phyloP scores from a whole-genome alignment of 2,888 invertebrate genomes.

The Hirtodrosophila duncani region DNA sequence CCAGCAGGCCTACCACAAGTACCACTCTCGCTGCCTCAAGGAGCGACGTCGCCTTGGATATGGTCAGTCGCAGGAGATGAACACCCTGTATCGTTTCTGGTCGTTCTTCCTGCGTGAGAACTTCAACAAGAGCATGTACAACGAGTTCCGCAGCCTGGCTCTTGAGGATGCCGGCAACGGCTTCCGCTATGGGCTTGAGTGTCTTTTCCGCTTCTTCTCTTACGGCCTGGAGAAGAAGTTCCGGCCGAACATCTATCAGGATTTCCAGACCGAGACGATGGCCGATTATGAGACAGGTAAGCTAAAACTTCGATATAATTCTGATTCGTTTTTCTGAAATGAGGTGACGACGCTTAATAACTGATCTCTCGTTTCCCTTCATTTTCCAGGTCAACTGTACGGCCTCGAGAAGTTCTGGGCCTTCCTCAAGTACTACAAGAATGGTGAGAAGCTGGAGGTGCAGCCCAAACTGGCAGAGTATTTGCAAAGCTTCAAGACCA shows the following conservation, averaged over 20 bases:
- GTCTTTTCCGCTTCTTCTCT: constrained; percentile 96
- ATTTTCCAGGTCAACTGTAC: constrained; percentile 90
- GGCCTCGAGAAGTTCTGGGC: constrained; percentile 99
- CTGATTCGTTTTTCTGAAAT: too few relatives aligned
- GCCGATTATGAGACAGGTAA: constrained; percentile 92
- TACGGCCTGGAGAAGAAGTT: constrained; percentile 98
- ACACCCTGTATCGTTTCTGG: constrained; percentile 99
- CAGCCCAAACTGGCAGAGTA: constrained; percentile 85
- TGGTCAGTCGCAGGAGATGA: constrained; percentile 99
- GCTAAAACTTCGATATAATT: constrained; percentile 29
- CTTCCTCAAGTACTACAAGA: constrained; percentile 96
- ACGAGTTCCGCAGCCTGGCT: constrained; percentile 94
- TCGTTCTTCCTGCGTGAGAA: constrained; percentile 99
- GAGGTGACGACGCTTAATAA: not conserved
- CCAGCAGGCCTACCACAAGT: constrained; percentile 98
- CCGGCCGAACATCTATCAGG: constrained; percentile 94
- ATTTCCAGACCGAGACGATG: constrained; percentile 96
- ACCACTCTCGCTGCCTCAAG: constrained; percentile 91
- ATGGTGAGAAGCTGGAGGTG: constrained; percentile 86
- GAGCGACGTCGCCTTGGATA: constrained; percentile 95
- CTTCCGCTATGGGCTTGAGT: constrained; percentile 92
- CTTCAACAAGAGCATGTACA: constrained; percentile 98
- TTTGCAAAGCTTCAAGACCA: constrained; percentile 88
- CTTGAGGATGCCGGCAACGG: constrained; percentile 94
- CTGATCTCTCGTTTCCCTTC: not conserved